phyloP scores from a whole-genome alignment of 2,113 vertebrate genomes.

The Myiozetetes cayanensis region DNA sequence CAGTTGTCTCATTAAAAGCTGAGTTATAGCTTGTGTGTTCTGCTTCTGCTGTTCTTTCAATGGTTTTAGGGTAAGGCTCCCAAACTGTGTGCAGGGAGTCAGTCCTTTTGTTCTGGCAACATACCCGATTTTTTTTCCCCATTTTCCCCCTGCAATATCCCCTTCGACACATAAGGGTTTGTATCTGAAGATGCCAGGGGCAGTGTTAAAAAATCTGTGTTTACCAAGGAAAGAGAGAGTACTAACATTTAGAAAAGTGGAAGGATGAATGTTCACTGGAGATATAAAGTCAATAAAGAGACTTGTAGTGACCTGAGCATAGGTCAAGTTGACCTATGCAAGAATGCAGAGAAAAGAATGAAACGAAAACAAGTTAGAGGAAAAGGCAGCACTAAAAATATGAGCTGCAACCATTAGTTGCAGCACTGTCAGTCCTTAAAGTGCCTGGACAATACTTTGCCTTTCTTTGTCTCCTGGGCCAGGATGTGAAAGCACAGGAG shows the following conservation, averaged over 20 bases:
- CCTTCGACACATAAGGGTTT: background rate
- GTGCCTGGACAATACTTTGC: background rate
- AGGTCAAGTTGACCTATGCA: slow-evolving; percentile 14
- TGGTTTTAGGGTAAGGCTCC: background rate
- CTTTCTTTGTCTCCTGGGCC: background rate
- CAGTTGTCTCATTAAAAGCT: background rate
- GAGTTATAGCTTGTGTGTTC: background rate
- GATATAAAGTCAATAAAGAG: background rate
- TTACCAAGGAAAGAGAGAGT: background rate
- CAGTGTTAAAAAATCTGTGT: background rate
- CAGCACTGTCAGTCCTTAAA: background rate
- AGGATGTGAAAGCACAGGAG: background rate
- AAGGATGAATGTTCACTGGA: background rate
- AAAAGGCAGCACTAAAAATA: background rate
- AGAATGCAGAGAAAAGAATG: background rate
- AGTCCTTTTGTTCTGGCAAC: background rate
- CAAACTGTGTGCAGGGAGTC: background rate
- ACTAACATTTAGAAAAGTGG: background rate
- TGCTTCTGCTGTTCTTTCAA: rapidly evolving
- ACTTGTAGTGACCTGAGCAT: background rate
- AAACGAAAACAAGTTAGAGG: background rate
- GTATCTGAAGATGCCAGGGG: background rate
- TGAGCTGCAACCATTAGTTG: background rate
- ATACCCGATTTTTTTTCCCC: background rate
- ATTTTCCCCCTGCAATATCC: background rate